A percentile compares a stretch with the other conserved stretches of the same genome.
phyloP scores from a whole-genome alignment of 2,113 vertebrate species.

The Arenaria interpres region DNA sequence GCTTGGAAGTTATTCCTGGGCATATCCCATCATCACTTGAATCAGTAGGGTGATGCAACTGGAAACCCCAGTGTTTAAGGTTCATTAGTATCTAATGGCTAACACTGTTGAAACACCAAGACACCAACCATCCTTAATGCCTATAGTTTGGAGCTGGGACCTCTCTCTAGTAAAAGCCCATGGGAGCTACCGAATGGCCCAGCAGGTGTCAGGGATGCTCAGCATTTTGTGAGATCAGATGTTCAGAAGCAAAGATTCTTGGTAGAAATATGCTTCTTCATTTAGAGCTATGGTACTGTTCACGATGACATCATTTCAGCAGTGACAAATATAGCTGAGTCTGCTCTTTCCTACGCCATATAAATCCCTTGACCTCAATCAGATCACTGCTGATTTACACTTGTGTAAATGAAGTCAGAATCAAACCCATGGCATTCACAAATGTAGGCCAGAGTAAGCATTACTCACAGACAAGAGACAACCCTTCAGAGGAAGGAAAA shows the following conservation, averaged over 20 bases:
- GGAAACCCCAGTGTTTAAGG: not conserved
- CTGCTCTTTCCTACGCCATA: slow-evolving; percentile 35
- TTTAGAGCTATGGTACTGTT: slow-evolving; percentile 34
- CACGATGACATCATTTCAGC: slow-evolving; percentile 47
- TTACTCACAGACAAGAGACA: slow-evolving; percentile 63
- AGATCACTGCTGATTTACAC: slow-evolving; percentile 53
- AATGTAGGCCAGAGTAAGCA: slow-evolving; percentile 58
- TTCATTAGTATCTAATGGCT: not conserved
- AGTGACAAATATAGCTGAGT: slow-evolving; percentile 59
- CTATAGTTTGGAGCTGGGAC: not conserved
- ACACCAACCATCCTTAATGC: not conserved
- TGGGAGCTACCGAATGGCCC: not conserved
- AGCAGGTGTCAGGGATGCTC: slow-evolving; percentile 37
- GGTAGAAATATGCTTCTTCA: slow-evolving; percentile 32
- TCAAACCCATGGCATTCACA: slow-evolving; percentile 32
- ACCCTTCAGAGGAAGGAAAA: slow-evolving; percentile 40
- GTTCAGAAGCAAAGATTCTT: not conserved
- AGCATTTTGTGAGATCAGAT: not conserved
- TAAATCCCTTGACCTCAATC: slow-evolving; percentile 63
- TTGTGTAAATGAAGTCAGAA: slow-evolving; percentile 59
- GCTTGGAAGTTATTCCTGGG: not conserved
- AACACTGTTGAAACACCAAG: not conserved
- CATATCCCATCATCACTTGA: not conserved
- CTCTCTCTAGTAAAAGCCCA: not conserved
- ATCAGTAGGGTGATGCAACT: not conserved